Percentiles rank a stretch among this genome's conserved stretches.
Evolutionary conservation across 2,888 invertebrate species (phyloP).

Genomic region (Creontiades dilutus): DNA sequence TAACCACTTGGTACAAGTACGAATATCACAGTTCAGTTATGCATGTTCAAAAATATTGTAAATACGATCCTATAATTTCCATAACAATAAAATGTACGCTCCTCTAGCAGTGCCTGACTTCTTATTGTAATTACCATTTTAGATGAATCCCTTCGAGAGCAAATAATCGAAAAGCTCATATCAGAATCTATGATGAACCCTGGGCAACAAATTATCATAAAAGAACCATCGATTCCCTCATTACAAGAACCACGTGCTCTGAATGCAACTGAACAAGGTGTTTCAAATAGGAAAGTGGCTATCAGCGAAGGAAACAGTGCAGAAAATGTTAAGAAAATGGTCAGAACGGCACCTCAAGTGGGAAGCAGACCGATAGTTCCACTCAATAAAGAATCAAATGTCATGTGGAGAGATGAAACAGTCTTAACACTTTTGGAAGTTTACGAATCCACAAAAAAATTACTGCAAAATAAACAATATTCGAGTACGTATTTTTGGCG

Average conservation of each 20-base stretch:
- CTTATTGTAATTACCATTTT: too few species aligned
- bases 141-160: background rate
- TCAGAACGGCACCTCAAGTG: background rate
- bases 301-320: background rate
- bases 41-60: too few species aligned
- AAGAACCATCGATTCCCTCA: background rate
- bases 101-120: too few species aligned
- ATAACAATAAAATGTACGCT: too few species aligned
- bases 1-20: too few species aligned
- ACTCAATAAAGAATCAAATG: background rate
- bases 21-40: too few species aligned
- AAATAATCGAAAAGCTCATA: constrained; percentile 13
- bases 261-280: background rate
- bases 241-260: background rate
- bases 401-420: constrained; percentile 11
- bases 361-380: background rate
- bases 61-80: too few species aligned
- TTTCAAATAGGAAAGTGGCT: background rate
- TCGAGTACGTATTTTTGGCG: background rate
- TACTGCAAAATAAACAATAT: background rate
- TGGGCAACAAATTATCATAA: background rate
- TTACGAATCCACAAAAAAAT: background rate
- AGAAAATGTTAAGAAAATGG: background rate
- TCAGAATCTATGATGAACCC: background rate
- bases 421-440: background rate